Conservation (phyloP, 2,113 vertebrate species). For the Macheiramphus alcinus region DNA sequence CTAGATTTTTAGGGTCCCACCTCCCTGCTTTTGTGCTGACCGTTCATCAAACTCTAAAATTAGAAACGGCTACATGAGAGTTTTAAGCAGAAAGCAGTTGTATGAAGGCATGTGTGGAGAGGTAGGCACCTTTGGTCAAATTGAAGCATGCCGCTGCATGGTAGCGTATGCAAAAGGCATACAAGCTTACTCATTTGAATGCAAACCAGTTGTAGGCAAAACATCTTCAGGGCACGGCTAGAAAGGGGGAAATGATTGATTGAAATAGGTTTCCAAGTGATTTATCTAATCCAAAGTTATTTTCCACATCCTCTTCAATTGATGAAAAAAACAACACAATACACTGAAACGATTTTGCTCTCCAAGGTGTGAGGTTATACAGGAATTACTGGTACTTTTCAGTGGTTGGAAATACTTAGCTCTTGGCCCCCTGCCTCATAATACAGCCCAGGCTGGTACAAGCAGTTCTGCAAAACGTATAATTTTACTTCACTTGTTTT, state of each 20-base stretch:
- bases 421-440: conserved; percentile 40
- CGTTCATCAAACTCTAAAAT: background rate
- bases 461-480: conserved; percentile 31
- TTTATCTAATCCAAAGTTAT: conserved; percentile 40
- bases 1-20: background rate
- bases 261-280: conserved; percentile 30
- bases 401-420: background rate
- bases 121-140: background rate
- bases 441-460: conserved; percentile 27
- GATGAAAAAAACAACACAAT: background rate
- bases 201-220: conserved; percentile 35
- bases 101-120: background rate
- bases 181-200: background rate
- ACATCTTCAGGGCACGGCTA: conserved; percentile 20
- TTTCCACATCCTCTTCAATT: conserved; percentile 6
- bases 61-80: fast-evolving
- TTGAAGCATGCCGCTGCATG: background rate
- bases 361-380: conserved; percentile 18
- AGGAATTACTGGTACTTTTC: conserved; percentile 30
- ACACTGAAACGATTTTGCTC: background rate
- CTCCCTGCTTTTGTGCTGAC: background rate
- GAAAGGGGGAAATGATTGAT: conserved; percentile 46
- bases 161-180: background rate
- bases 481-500: conserved; percentile 43
- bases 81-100: background rate